Percentiles rank a stretch among this genome's conserved stretches.
phyloP scores from a whole-genome alignment of 2,797 vertebrate species.

The Eleutherodactylus coqui region DNA sequence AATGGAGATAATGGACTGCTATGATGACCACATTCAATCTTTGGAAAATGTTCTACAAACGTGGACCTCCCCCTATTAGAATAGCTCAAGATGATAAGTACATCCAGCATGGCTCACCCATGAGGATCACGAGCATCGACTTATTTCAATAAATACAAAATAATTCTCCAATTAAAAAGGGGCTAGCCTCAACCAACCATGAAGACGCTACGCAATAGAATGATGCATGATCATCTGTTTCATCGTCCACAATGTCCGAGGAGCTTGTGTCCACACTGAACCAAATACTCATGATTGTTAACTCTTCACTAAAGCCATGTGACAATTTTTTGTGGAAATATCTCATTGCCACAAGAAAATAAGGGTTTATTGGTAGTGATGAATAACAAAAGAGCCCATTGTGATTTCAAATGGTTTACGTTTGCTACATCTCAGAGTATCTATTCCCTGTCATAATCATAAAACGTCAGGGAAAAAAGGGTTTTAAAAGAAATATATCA shows the following conservation, averaged over 20 bases:
- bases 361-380: background rate
- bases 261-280: background rate
- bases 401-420: conserved; percentile 17
- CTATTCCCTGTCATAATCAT: conserved; percentile 22
- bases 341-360: background rate
- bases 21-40: too few species aligned
- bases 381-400: background rate
- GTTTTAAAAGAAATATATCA: conserved; percentile 51
- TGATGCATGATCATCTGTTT: background rate
- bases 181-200: background rate
- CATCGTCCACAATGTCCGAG: background rate
- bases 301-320: background rate
- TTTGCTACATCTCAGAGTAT: conserved; percentile 24
- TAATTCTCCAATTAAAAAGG: background rate
- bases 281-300: background rate
- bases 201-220: background rate
- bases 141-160: background rate
- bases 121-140: background rate
- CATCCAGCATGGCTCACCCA: fast-evolving
- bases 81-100: background rate
- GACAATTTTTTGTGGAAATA: too few species aligned
- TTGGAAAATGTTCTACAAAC: background rate
- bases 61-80: background rate
- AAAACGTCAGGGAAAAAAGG: conserved; percentile 53
- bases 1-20: background rate